A percentile compares a stretch with the other conserved stretches of the same genome.
Evolutionary conservation across 2,888 invertebrate species (phyloP).

Genomic region (Heliconius aoede): DNA sequence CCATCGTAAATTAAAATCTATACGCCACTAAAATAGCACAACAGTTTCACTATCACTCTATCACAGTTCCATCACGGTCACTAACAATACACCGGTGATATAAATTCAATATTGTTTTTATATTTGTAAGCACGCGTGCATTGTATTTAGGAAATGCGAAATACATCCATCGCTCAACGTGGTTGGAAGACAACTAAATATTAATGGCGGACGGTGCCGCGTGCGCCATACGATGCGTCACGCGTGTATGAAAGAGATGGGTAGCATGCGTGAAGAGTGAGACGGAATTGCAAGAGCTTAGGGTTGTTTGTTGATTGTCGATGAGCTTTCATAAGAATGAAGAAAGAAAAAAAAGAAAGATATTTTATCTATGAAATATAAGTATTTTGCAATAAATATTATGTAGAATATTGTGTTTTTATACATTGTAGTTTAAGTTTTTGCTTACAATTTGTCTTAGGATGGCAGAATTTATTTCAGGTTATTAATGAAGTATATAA

Average conservation of each 20-base stretch:
- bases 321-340: conserved; percentile 1
- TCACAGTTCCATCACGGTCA: conserved; percentile 54
- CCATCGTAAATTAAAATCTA: conserved; percentile 73
- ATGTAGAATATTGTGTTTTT: not conserved
- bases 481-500: too few species aligned
- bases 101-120: conserved; percentile 29
- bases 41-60: conserved; percentile 64
- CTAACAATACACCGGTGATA: conserved; percentile 43
- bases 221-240: conserved; percentile 48
- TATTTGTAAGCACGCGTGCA: conserved; percentile 62
- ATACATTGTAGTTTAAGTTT: too few species aligned
- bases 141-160: conserved; percentile 47
- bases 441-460: too few species aligned
- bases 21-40: conserved; percentile 62
- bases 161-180: conserved; percentile 33
- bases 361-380: not conserved
- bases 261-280: conserved; percentile 53
- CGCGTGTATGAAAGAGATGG: conserved; percentile 55
- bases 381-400: not conserved
- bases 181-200: conserved; percentile 37
- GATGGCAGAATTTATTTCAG: too few species aligned
- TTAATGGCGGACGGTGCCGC: conserved; percentile 39
- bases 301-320: conserved; percentile 41
- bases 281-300: conserved; percentile 54
- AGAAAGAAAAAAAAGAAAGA: too few species aligned